These are phyloP conservation scores for Eubucco bourcierii DNA, from an alignment of 2,113 vertebrate genomes.

Conservation along the genomic window DNA sequence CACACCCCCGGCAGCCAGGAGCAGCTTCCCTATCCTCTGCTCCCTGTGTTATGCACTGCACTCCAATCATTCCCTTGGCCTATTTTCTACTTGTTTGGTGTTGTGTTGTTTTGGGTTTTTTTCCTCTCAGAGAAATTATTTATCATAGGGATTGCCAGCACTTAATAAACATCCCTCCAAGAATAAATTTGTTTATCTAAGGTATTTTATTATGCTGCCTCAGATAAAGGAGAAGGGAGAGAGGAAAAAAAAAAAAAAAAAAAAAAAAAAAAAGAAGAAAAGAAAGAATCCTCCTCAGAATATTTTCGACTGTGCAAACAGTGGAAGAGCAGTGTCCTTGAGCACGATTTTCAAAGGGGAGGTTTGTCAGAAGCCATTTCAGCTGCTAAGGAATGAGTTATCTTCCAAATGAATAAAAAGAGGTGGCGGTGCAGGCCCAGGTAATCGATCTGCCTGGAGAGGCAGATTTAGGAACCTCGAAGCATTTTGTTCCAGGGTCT, in stretches of 20 bases:
- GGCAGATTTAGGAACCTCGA: constrained; percentile 52
- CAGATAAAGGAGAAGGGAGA: constrained; percentile 18
- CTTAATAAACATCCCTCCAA: constrained; percentile 67
- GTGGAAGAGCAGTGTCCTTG: constrained; percentile 58
- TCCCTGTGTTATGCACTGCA: background rate
- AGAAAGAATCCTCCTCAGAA: background rate
- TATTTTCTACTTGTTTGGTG: constrained; percentile 12
- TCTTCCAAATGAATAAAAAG: constrained; percentile 54
- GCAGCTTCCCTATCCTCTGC: background rate
- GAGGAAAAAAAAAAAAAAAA: background rate
- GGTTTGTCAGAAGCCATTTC: constrained; percentile 63
- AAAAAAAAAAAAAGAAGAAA: background rate
- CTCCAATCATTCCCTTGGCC: constrained; percentile 31
- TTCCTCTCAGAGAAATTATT: constrained; percentile 59
- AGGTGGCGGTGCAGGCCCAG: background rate
- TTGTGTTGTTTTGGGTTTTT: background rate
- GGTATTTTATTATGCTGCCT: constrained; percentile 70
- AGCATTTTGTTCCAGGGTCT: constrained; percentile 46
- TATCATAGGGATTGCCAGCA: constrained; percentile 38
- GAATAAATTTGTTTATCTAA: constrained; percentile 74
- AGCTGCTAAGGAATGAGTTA: constrained; percentile 56
- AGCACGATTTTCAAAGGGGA: constrained; percentile 56
- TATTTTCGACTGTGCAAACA: constrained; percentile 58
- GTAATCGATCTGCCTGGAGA: constrained; percentile 39
- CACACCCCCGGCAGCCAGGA: background rate